These are phyloP conservation scores for Hedychridium roseum DNA, from an alignment of 2,888 invertebrate species.

Conservation along the genomic window DNA sequence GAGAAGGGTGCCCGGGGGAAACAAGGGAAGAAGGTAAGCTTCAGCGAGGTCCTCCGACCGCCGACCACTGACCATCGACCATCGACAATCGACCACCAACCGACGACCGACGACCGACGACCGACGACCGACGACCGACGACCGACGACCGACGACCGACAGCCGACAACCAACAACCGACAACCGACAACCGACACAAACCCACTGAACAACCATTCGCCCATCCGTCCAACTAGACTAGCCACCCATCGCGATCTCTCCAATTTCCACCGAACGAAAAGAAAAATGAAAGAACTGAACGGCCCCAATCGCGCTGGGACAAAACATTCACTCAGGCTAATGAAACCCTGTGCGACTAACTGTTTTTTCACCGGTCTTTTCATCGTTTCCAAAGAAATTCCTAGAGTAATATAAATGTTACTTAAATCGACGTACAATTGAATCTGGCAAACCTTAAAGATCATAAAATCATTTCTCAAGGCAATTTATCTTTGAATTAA, in stretches of 20 bases:
- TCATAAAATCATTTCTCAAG: too few relatives aligned
- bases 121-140: slow-evolving; percentile 11
- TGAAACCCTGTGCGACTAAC: too few relatives aligned
- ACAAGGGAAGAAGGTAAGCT: slow-evolving; percentile 91
- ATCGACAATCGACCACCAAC: too few relatives aligned
- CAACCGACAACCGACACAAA: neutral
- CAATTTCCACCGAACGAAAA: slow-evolving; percentile 21
- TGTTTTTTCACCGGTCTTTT: too few relatives aligned
- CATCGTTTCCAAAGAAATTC: too few relatives aligned
- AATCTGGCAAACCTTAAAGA: too few relatives aligned
- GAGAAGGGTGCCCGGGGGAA: slow-evolving; percentile 92
- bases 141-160: slow-evolving; percentile 33
- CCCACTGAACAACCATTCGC: slow-evolving; percentile 17
- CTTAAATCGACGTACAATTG: too few relatives aligned
- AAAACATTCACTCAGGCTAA: too few relatives aligned
- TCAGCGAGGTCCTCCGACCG: slow-evolving; percentile 60
- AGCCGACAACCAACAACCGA: too few relatives aligned
- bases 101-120: slow-evolving; percentile 20
- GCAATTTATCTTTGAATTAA: too few relatives aligned
- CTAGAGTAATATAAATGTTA: too few relatives aligned
- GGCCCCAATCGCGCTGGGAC: too few relatives aligned
- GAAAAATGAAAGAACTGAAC: slow-evolving; percentile 10
- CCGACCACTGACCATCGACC: slow-evolving; percentile 33
- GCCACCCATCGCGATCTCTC: slow-evolving; percentile 15
- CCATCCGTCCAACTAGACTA: slow-evolving; percentile 9